Base-by-base conservation (phyloP, 2,797 vertebrate genomes). In the Botia kubotai region DNA sequence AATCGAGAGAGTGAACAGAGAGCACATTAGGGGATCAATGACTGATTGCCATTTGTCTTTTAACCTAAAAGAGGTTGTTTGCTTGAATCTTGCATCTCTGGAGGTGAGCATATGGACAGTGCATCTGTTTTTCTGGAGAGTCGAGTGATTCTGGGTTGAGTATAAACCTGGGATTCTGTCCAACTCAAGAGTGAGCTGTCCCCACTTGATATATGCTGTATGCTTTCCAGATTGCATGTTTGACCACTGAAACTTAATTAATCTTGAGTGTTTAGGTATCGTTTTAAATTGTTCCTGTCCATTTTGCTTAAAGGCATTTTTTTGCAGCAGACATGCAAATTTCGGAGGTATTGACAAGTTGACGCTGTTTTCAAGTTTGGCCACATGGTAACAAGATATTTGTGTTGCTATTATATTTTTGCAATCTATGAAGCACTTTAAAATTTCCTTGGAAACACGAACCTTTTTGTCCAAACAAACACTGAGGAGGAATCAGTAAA, bases 61-160 rank as follows among this genome's bases (percentile, higher is more conserved):
- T 93, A 93, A 94, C 93, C 92, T 92, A 91, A 88, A 91, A 90
- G 93, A 93, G 92, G 92, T 92, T 90, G 89, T 91, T 87, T 86
- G 90, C 89, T 92, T 92, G 93, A 94, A 91, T 92, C 88, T 89
- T 91, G 90, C 88, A 93, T 88, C 90, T 93, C 91, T 89, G 88
- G 90, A 91, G 91, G 90, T 86, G 90, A 92, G 90, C 92, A 94
- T 93, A 94, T 93, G 93, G 92, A 92, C 91, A 90, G 90, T 90
- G 91, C 94, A 94, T 93, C 93, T 94, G 94, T 92, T 93, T 91
- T 91, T 87, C 85, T 91, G 89, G 92, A 90, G 92, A 93, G 91
- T 87, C 90, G 69, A 86, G 90, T 91, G 90, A 93, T 92, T 93
- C 92, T 91, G 65, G 87, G 86, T 88, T 88, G 90, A 91, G 90